Evolutionary conservation across 2,797 vertebrate species (phyloP), one percentile per base, ranked within the genome.

Genomic region (Clarias fuscus): DNA sequence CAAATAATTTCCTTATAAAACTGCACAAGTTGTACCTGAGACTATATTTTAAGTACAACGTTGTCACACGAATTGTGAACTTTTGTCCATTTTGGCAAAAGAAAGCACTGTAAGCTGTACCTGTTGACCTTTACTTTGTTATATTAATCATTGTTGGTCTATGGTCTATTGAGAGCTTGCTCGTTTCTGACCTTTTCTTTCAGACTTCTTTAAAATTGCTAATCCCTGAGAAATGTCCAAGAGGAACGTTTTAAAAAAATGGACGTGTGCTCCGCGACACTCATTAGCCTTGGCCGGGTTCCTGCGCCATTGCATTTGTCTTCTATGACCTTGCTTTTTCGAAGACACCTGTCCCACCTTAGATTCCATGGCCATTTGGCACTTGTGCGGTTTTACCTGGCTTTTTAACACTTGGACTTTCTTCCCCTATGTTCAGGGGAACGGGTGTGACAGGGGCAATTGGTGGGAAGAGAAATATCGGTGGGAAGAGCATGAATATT

Each of bases 211-310:
- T 27, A 64, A 27, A 17, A 65, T 27, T 3, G 62, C 2, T 53
- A 53, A 82, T 53, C 14, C 22, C 43, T 65, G 40, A n/a, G 20
- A 37, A 20, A 20, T 5, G 3, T 67, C 61, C 61, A 53, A 53
- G 24, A 18, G 22, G 24, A 72, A 13, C 0, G 7, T 43, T 84
- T 72, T 71, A 10, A 84, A 71, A 10, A 84, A 71, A 10, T 59
- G 20, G 37, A 62, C 5, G 8, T 62, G 18, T 3, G 27, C 37
- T 76, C 65, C 37, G 73, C 64, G 37, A 53, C 37, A 53, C 40
- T 79, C 82, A 70, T 68, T 61, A 70, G n/a, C n/a, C 27, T 43
- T 87, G 86, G 73, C 79, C 37, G 61, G 14, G 71, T 48, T 78
- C 40, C 65, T 71, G 27, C 40, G 2, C 53, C 18, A 78, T 65